Percentiles rank a stretch among this genome's conserved stretches.
Evolutionary conservation across 1,140 invertebrate genomes (phyloP).

Genomic region (Harpegnathos saltator): DNA sequence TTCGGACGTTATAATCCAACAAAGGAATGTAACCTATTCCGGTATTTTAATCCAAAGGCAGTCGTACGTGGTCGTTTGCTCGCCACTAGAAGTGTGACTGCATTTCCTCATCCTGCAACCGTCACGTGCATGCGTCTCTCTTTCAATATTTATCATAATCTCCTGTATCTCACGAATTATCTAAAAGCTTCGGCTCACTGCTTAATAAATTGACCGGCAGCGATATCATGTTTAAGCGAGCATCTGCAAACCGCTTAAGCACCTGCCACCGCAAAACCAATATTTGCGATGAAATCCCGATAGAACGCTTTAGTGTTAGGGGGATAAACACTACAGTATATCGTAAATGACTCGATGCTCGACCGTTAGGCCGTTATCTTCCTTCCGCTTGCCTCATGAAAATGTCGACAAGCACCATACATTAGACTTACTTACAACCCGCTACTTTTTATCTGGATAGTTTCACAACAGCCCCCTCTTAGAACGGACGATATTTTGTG

Average conservation of each 20-base stretch:
- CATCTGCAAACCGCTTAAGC: slow-evolving; percentile 40
- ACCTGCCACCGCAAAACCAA: slow-evolving; percentile 50
- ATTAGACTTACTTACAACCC: slow-evolving; percentile 41
- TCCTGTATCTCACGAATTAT: slow-evolving; percentile 5
- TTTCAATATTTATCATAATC: not conserved
- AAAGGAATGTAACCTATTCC: not conserved
- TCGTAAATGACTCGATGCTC: slow-evolving; percentile 47
- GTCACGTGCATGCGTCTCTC: not conserved
- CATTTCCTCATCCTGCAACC: not conserved
- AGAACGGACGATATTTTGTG: slow-evolving; percentile 2
- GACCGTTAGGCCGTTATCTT: slow-evolving; percentile 32
- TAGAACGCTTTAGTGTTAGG: slow-evolving; percentile 30
- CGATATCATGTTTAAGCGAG: slow-evolving; percentile 52
- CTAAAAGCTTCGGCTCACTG: not conserved
- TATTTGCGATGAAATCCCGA: slow-evolving; percentile 61
- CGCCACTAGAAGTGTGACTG: not conserved
- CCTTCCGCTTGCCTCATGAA: slow-evolving; percentile 46
- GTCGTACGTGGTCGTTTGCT: not conserved
- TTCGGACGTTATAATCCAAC: not conserved
- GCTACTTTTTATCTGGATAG: slow-evolving; percentile 33
- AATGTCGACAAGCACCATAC: slow-evolving; percentile 28
- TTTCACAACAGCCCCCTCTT: slow-evolving; percentile 10
- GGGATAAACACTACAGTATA: slow-evolving; percentile 43
- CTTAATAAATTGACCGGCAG: slow-evolving; percentile 34
- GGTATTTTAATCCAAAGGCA: not conserved